phyloP scores from a whole-genome alignment of 1,140 invertebrate genomes.

The Drosophila neocordata region DNA sequence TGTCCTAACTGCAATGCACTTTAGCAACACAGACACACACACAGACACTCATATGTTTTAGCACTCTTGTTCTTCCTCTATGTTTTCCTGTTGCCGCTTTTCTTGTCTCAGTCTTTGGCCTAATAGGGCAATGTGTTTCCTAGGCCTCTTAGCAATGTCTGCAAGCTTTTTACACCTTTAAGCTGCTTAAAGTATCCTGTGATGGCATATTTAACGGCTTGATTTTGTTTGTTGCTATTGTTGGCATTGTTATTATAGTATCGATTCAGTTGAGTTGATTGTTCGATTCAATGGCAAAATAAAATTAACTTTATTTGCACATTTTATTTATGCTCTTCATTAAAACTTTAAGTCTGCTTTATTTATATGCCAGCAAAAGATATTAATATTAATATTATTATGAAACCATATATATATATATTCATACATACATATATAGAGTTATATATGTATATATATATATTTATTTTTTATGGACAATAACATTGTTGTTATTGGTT shows the following conservation, averaged over 20 bases:
- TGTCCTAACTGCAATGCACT: constrained; percentile 33
- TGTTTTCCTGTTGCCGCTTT: constrained; percentile 14
- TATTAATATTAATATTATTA: constrained; percentile 73
- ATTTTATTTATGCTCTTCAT: constrained; percentile 79
- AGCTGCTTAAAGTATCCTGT: constrained; percentile 8
- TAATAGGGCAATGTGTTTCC: constrained; percentile 42
- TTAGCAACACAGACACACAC: constrained; percentile 28
- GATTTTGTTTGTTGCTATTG: neutral
- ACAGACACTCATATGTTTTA: constrained; percentile 17
- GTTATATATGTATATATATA: constrained; percentile 26
- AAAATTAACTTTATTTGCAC: constrained; percentile 71
- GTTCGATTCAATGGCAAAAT: constrained; percentile 48
- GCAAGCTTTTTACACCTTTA: constrained; percentile 17
- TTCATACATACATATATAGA: constrained; percentile 17
- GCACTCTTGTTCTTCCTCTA: constrained; percentile 15
- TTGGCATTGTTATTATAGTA: neutral
- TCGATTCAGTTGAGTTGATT: neutral
- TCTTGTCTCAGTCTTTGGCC: constrained; percentile 27
- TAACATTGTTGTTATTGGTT: constrained; percentile 52
- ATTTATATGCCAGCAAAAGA: constrained; percentile 63
- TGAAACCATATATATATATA: constrained; percentile 18
- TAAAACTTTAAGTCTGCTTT: constrained; percentile 74
- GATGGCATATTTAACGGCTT: constrained; percentile 13
- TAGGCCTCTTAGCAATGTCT: constrained; percentile 31
- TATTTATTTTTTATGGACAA: constrained; percentile 32